Base-by-base conservation (phyloP, 2,113 vertebrate genomes). In the Loxodonta africana region DNA sequence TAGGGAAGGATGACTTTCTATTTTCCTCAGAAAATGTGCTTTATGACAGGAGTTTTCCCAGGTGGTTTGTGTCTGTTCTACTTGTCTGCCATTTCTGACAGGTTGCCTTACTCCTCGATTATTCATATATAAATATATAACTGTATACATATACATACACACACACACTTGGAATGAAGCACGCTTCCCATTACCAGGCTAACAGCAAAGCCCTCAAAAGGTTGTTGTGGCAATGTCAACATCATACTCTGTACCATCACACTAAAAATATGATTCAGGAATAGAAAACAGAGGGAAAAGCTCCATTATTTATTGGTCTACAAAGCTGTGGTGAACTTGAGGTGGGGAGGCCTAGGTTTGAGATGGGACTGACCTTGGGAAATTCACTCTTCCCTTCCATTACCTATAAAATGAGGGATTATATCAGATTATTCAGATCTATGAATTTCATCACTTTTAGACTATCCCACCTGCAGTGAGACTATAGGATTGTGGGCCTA, bases 21-120 rank as follows among this genome's bases (percentile, higher is more conserved):
- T 90, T 90, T 88, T 87, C 33, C 62, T 90, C 67, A 60, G 62
- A 63, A 96, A 91, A 73, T 95, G 77, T 78, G 92, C 67, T 96
- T 92, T 90, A 86, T 94, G 91, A 94, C 94, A 90, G 37, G 76
- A 94, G 62, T 84, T 65, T 94, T 92, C 83, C 94, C 80, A 60
- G 83, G 80, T 94, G 88, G 37, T 78, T 94, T n/a, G 63, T 65
- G 23, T 92, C 74, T 94, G 48, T 85, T 91, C 88, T 91, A 77
- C 87, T 88, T 91, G 91, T 63, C 73, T 89, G 33, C 44, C 46
- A 63, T 90, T 94, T 62, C 80, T 44, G 88, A 95, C 85, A 94
- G 85, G 76, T 71, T 86, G 80, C 69, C 60, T 18, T 62, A 73
- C 90, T 93, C 93, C 76, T 96, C 62, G 85, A 73, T 89, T 97